Evolutionary conservation across 2,113 vertebrate genomes (phyloP), one percentile per base, ranked within the genome.

Genomic region (Pseudonaja textilis): DNA sequence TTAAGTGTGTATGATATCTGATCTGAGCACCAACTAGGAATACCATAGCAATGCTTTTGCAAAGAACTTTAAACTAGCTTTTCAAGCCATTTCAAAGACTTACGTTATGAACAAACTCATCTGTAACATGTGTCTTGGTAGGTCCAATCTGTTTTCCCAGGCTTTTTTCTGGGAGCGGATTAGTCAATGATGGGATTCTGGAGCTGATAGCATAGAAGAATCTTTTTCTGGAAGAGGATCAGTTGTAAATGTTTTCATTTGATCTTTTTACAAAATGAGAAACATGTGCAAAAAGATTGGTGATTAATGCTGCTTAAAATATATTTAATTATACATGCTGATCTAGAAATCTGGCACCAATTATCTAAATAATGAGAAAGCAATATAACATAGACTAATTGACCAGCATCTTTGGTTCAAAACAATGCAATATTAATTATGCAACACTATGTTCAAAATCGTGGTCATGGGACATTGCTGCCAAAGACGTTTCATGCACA

Each of bases 301-400:
- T 86, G 92, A 93, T 93, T 87, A 93, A 93, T 93, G 74, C 81
- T 93, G 92, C 89, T 90, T 90, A 42, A 89, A 93, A 93, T 90
- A 64, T 93, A 55, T 87, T 86, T 90, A 93, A 85, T 50, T 93
- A 14, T 86, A 86, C 56, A 61, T 86, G n/a, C 74, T 54, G 55
- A 61, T 52, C 42, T 90, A 64, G 89, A 87, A 64, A 39, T 90
- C 92, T 93, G 92, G 81, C 25, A 57, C n/a, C 56, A 90, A 93
- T 93, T 93, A 87, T 90, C 89, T 87, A n/a, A 52, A n/a, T 87
- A 93, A 87, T 25, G 56, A 90, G 89, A 90, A 90, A 87, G 56
- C 89, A 90, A 55, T 85, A 86, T 47, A 87, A 54, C 16, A 29
- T 57, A 42, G 45, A 54, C 45, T 93, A 93, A 93, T 90, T 90